Conservation (phyloP, 92 coral and sea anemone genomes). For the Paragorgia papillata region DNA sequence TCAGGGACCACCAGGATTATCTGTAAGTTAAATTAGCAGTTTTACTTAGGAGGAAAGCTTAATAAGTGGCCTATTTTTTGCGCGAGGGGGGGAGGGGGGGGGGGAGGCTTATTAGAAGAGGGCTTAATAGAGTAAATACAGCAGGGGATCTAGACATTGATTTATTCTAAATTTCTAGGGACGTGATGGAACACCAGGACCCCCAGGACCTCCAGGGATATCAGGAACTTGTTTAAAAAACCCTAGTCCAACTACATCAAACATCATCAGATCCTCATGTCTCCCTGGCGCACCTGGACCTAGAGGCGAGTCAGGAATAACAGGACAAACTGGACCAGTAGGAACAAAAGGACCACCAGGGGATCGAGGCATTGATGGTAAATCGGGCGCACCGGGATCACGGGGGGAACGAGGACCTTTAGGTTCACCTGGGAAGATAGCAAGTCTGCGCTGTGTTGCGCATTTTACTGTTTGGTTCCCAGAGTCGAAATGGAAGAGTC, state of each 20-base stretch:
- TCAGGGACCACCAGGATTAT: slow-evolving; percentile 21
- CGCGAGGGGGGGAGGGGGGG: too few species aligned
- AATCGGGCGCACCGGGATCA: slow-evolving; percentile 66
- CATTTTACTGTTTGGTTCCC: slow-evolving; percentile 83
- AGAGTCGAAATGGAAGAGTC: slow-evolving; percentile 61
- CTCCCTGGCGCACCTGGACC: slow-evolving; percentile 40
- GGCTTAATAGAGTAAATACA: too few species aligned
- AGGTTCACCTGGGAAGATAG: slow-evolving; percentile 83
- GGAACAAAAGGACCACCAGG: slow-evolving; percentile 84
- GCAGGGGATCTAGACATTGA: too few species aligned
- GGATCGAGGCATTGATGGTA: slow-evolving; percentile 61
- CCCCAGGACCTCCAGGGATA: slow-evolving; percentile 59
- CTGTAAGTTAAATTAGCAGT: slow-evolving; percentile 14
- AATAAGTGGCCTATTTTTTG: too few species aligned
- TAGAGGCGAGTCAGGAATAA: slow-evolving; percentile 30
- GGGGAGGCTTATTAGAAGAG: too few species aligned
- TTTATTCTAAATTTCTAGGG: too few species aligned
- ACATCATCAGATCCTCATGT: slow-evolving; percentile 46
- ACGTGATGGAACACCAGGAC: slow-evolving; percentile 71
- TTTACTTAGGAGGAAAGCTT: neutral
- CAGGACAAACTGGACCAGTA: slow-evolving; percentile 71
- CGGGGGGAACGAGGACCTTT: slow-evolving; percentile 74
- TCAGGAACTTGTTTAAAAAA: slow-evolving; percentile 77
- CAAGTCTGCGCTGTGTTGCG: slow-evolving; percentile 60
- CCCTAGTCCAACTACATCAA: slow-evolving; percentile 37